phyloP scores from a whole-genome alignment of 92 coral and sea anemone genomes.

The Montipora capitata region DNA sequence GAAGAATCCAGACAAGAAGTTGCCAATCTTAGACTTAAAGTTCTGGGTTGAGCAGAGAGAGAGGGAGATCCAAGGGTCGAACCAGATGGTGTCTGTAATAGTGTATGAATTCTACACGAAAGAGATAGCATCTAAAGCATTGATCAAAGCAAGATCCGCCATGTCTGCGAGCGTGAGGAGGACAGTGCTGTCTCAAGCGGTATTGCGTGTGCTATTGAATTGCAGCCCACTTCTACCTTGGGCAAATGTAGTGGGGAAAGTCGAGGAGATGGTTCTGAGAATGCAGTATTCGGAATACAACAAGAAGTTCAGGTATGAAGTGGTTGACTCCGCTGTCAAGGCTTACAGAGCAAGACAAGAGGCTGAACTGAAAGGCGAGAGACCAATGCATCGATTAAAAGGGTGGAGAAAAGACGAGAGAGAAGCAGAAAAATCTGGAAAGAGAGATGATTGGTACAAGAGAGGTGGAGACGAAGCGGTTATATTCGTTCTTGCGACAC shows the following conservation, averaged over 20 bases:
- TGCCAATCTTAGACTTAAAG: constrained; percentile 57
- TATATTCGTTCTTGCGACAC: no score
- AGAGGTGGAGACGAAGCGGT: neutral
- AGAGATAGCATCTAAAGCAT: constrained; percentile 3
- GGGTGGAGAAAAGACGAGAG: neutral
- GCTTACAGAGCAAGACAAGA: constrained; percentile 28
- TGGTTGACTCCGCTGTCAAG: constrained; percentile 31
- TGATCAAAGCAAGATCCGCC: neutral
- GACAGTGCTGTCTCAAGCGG: neutral
- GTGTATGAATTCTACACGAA: constrained; percentile 8
- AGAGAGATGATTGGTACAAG: constrained; percentile 25
- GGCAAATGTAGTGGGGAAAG: constrained; percentile 16
- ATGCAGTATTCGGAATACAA: constrained; percentile 54
- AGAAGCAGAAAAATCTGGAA: neutral
- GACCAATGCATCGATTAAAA: constrained; percentile 1
- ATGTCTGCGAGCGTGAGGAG: no score
- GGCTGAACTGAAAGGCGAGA: constrained; percentile 14
- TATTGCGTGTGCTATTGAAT: constrained; percentile 16
- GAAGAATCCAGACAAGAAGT: no score
- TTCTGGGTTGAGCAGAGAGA: constrained; percentile 41
- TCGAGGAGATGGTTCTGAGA: constrained; percentile 32
- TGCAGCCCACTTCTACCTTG: constrained; percentile 31
- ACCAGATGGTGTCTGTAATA: neutral
- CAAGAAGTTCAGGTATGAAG: constrained; percentile 42
- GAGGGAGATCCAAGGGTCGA: constrained; percentile 27